These are phyloP conservation scores for Falcaria lacertinaria DNA, from an alignment of 2,888 invertebrate genomes.

Conservation along the genomic window DNA sequence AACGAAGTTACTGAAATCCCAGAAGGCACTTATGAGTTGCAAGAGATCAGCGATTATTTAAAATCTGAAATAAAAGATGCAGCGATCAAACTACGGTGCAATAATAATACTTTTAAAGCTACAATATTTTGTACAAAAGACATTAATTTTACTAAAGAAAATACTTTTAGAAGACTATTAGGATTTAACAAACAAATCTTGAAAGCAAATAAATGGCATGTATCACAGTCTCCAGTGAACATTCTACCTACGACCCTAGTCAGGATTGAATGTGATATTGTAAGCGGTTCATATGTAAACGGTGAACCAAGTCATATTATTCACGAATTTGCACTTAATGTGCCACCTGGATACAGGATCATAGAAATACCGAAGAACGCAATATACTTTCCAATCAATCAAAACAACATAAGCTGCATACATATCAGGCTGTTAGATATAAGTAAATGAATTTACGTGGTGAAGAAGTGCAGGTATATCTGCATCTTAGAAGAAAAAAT, in stretches of 20 bases:
- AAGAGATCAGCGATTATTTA: constrained; percentile 8
- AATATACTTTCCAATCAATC: constrained; percentile 11
- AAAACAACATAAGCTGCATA: constrained; percentile 8
- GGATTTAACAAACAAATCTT: not conserved
- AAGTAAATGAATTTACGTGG: constrained; percentile 6
- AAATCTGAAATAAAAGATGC: no score
- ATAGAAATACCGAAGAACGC: constrained; percentile 9
- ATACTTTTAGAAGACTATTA: constrained; percentile 4
- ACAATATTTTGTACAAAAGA: no score
- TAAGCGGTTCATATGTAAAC: constrained; percentile 5
- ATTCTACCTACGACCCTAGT: constrained; percentile 2
- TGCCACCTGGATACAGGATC: not conserved
- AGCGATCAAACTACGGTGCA: no score
- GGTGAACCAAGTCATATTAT: constrained; percentile 7
- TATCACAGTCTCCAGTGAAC: no score
- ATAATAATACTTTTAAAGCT: no score
- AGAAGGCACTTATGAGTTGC: no score
- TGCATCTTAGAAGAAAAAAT: not conserved
- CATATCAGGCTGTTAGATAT: constrained; percentile 8
- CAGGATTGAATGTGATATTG: constrained; percentile 10
- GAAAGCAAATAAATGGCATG: no score
- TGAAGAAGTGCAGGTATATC: not conserved
- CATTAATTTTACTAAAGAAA: constrained; percentile 3
- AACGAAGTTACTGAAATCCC: no score
- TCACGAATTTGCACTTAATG: constrained; percentile 2